A percentile compares a stretch with the other conserved stretches of the same genome.
phyloP scores from a whole-genome alignment of 2,113 vertebrate species.

The Oreochromis aureus region DNA sequence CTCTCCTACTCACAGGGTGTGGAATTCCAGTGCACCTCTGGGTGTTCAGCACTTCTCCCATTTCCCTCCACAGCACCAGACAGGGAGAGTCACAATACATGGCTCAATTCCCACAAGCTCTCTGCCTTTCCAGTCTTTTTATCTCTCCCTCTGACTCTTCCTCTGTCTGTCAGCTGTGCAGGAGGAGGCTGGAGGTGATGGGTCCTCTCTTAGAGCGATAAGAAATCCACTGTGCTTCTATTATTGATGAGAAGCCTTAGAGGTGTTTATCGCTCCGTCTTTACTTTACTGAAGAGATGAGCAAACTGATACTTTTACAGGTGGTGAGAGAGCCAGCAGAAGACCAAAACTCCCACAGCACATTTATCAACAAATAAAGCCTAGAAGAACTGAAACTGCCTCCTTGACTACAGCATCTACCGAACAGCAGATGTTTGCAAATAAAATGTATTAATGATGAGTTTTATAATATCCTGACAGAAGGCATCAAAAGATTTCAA shows the following conservation, averaged over 20 bases:
- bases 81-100: slow-evolving; percentile 12
- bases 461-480: background rate
- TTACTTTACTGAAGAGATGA: slow-evolving; percentile 40
- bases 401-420: background rate
- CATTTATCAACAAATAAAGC: slow-evolving; percentile 29
- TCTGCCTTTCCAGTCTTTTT: background rate
- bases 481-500: background rate
- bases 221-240: slow-evolving; percentile 40
- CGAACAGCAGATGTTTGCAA: background rate
- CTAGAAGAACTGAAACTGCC: background rate
- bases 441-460: background rate
- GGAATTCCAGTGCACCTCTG: slow-evolving; percentile 48
- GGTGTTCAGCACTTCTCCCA: slow-evolving; percentile 18
- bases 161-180: slow-evolving; percentile 23
- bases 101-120: slow-evolving; percentile 45
- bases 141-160: background rate
- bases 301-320: slow-evolving; percentile 31
- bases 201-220: slow-evolving; percentile 35
- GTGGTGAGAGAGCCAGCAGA: slow-evolving; percentile 18
- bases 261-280: slow-evolving; percentile 45
- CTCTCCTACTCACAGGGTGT: background rate
- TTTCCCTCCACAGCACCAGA: slow-evolving; percentile 25
- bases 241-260: slow-evolving; percentile 60
- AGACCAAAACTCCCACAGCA: background rate
- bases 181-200: slow-evolving; percentile 40